These are phyloP conservation scores for Caenorhabditis virilis DNA, from an alignment of 2,888 invertebrate species.

Conservation along the genomic window DNA sequence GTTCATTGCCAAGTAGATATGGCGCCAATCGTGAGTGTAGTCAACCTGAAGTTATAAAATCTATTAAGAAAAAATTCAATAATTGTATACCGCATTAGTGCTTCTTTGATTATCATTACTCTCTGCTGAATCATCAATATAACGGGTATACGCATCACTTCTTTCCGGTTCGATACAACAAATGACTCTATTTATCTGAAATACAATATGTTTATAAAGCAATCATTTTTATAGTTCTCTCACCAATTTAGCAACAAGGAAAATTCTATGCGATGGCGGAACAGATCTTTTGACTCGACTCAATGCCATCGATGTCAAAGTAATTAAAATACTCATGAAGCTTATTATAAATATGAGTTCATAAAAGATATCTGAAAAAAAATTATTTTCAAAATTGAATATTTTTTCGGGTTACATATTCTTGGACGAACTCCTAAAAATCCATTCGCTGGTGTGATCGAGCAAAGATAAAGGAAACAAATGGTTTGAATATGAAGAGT, in stretches of 20 bases:
- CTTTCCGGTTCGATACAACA: conserved; percentile 66
- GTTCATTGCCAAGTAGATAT: conserved; percentile 64
- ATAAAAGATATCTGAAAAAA: conserved; percentile 61
- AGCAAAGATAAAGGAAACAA: conserved; percentile 64
- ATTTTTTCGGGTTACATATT: conserved; percentile 51
- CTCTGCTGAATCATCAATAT: conserved; percentile 48
- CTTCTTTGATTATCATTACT: conserved; percentile 2
- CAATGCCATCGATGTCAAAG: conserved; percentile 57
- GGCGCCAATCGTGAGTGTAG: conserved; percentile 66
- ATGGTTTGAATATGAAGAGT: conserved; percentile 61
- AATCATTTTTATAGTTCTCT: background rate
- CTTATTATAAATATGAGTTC: conserved; percentile 61
- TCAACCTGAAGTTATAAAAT: conserved; percentile 31
- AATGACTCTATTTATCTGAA: conserved; percentile 57
- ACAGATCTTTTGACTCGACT: conserved; percentile 58
- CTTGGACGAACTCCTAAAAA: conserved; percentile 61
- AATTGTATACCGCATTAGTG: conserved; percentile 4
- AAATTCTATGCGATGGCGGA: conserved; percentile 61
- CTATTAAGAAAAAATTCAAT: background rate
- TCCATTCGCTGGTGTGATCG: conserved; percentile 63
- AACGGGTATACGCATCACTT: conserved; percentile 55
- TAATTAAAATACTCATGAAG: conserved; percentile 57
- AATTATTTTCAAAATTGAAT: background rate
- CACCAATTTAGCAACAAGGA: conserved; percentile 57
- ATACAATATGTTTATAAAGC: background rate